phyloP scores from a whole-genome alignment of 1,140 invertebrate genomes.

The Paraescarpia echinospica region DNA sequence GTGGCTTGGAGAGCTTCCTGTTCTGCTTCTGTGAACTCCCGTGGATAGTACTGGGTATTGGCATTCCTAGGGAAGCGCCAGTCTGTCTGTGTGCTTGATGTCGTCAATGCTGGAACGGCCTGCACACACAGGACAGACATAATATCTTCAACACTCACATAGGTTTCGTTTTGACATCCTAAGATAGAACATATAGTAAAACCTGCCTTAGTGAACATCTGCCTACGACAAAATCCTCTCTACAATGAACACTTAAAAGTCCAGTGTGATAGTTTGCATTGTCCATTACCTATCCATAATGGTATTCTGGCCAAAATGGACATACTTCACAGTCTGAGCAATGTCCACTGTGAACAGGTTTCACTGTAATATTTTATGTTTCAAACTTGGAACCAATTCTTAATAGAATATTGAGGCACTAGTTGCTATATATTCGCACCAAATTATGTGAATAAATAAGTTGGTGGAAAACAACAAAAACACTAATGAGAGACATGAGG shows the following conservation, averaged over 20 bases:
- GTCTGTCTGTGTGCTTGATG: constrained; percentile 48
- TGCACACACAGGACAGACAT: constrained; percentile 27
- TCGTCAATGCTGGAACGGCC: constrained; percentile 49
- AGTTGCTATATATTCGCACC: neutral
- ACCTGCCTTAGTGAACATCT: too few relatives aligned
- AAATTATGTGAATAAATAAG: neutral
- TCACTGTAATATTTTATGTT: too few relatives aligned
- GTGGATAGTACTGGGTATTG: constrained; percentile 52
- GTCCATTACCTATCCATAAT: too few relatives aligned
- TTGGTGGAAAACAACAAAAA: neutral
- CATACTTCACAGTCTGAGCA: too few relatives aligned
- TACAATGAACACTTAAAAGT: too few relatives aligned
- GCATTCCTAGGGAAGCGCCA: constrained; percentile 56
- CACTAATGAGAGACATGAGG: neutral
- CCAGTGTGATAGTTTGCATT: too few relatives aligned
- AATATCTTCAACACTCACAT: neutral
- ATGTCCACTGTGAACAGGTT: too few relatives aligned
- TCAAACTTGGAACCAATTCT: neutral
- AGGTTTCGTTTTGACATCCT: neutral
- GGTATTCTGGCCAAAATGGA: too few relatives aligned
- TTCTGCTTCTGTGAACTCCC: constrained; percentile 50
- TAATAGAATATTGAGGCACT: neutral
- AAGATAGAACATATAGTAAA: too few relatives aligned
- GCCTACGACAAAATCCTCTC: too few relatives aligned
- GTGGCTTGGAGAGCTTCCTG: constrained; percentile 38